Conservation (phyloP, 2,797 vertebrate species). For the Danio tinwini region DNA sequence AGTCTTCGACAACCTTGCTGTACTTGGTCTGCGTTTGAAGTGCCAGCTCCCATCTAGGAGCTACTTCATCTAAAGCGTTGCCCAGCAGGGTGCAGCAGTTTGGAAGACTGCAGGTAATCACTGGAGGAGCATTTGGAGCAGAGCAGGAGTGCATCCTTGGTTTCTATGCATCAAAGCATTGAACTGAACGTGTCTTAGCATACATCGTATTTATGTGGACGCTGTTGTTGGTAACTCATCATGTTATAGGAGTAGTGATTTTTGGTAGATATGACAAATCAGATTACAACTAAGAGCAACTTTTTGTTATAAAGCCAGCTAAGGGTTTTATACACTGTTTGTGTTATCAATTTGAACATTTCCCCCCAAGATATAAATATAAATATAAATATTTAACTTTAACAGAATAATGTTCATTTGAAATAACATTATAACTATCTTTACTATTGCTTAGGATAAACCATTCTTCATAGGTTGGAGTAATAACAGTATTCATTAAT, state of each 20-base stretch:
- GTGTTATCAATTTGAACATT: too few species aligned
- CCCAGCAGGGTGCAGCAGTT: conserved; percentile 40
- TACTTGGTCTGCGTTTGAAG: conserved; percentile 59
- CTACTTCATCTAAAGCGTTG: conserved; percentile 62
- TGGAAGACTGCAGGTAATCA: conserved; percentile 60
- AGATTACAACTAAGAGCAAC: background rate
- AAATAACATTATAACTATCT: too few species aligned
- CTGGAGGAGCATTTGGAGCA: conserved; percentile 53
- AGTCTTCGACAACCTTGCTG: conserved; percentile 67
- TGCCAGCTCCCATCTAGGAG: conserved; percentile 65
- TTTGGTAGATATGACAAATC: background rate
- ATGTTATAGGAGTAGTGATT: background rate
- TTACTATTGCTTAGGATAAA: too few species aligned
- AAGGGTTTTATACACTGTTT: too few species aligned
- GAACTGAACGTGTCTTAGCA: conserved; percentile 5
- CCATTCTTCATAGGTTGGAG: too few species aligned
- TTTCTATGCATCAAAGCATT: conserved; percentile 24
- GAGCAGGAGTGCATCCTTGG: conserved; percentile 30
- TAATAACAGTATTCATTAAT: too few species aligned
- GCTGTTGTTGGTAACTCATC: conserved; percentile 1
- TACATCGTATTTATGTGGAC: conserved; percentile 19
- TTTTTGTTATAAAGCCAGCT: background rate
- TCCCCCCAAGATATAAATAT: too few species aligned
- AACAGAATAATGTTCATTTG: too few species aligned
- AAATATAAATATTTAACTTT: too few species aligned